Evolutionary conservation across 2,113 vertebrate genomes (phyloP).

Genomic region (Rana temporaria): DNA sequence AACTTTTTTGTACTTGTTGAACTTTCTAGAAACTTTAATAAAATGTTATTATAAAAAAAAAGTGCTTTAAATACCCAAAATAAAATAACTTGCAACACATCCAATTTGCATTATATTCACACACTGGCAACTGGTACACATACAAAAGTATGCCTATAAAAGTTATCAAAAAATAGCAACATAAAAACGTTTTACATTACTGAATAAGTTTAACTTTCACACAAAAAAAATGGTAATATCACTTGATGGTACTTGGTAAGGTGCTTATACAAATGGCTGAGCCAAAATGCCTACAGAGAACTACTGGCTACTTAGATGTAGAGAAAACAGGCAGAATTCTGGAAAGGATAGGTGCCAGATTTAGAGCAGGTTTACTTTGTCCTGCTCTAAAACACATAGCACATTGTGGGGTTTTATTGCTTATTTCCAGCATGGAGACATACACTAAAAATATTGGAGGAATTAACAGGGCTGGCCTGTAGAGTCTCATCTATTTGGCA

Average conservation of each 20-base stretch:
- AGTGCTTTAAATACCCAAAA: not conserved
- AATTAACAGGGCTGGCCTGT: slow-evolving; percentile 30
- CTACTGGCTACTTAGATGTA: not conserved
- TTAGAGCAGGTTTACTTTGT: slow-evolving; percentile 27
- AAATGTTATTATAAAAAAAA: too few relatives aligned
- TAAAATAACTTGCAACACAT: not conserved
- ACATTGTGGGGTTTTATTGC: slow-evolving; percentile 33
- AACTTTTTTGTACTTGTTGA: too few relatives aligned
- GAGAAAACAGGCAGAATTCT: slow-evolving; percentile 16
- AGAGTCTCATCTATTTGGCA: slow-evolving; percentile 38
- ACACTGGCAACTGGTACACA: not conserved
- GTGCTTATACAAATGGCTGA: not conserved
- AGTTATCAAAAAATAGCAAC: not conserved
- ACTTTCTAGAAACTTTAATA: too few relatives aligned
- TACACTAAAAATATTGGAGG: slow-evolving; percentile 15
- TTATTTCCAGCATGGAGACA: slow-evolving; percentile 30
- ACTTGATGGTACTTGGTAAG: slow-evolving; percentile 15
- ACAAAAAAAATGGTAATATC: slow-evolving; percentile 9
- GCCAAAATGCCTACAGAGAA: not conserved
- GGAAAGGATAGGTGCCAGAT: slow-evolving; percentile 9
- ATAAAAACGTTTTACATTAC: slow-evolving; percentile 5
- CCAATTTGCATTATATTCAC: not conserved
- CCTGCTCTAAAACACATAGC: slow-evolving; percentile 10
- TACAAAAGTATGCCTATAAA: not conserved
- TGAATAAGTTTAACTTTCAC: not conserved